Conservation (phyloP, 35 echinoderm and acorn worm species). For the Ophiothrix spiculata region DNA sequence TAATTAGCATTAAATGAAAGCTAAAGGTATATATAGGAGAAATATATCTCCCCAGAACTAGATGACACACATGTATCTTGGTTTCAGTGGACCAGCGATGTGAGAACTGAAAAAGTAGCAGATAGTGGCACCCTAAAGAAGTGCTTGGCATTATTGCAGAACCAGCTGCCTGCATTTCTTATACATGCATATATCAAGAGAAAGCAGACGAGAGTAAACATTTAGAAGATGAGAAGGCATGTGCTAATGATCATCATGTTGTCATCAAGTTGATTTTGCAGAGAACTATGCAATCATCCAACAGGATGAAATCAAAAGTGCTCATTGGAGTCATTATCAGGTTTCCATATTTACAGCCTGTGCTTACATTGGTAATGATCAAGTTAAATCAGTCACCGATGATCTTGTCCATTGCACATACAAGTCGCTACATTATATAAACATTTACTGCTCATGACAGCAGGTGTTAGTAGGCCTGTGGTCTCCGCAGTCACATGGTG, state of each 20-base stretch:
- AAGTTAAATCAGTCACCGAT: no score
- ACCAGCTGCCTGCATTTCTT: slow-evolving; percentile 1
- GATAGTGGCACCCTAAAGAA: background rate
- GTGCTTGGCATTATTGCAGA: slow-evolving; percentile 6
- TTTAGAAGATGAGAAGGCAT: background rate
- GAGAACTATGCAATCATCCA: no score
- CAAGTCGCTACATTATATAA: no score
- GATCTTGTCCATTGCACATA: no score
- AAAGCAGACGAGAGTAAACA: slow-evolving; percentile 7
- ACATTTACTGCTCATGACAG: no score
- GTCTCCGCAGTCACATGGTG: no score
- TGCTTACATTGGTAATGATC: no score
- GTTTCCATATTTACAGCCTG: no score
- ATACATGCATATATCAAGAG: slow-evolving; percentile 8
- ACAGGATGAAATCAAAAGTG: slow-evolving; percentile 1
- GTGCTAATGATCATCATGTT: slow-evolving; percentile 7
- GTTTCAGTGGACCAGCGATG: background rate
- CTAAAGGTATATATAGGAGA: slow-evolving; percentile 3
- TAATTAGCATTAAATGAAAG: background rate
- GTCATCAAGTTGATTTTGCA: background rate
- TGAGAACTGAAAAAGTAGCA: slow-evolving; percentile 2
- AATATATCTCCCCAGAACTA: no score
- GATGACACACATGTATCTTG: background rate
- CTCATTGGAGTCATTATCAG: slow-evolving; percentile 1
- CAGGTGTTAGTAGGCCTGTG: no score